phyloP scores from a whole-genome alignment of 2,888 invertebrate genomes.

The Drosophila seclusa region DNA sequence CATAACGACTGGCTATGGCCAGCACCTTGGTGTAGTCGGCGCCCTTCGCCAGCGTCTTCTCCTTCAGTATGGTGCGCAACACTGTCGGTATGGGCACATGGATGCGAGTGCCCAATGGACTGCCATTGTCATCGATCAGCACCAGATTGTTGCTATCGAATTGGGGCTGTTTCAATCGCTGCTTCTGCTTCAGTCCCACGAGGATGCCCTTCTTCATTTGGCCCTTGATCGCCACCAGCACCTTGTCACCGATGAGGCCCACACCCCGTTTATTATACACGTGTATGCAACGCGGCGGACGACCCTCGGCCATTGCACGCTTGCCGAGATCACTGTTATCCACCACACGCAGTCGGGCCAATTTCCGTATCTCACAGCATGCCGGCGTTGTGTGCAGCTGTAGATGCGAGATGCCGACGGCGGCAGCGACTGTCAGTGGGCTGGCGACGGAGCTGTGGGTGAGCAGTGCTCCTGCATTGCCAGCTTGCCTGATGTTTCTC shows the following conservation, averaged over 20 bases:
- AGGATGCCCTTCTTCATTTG: constrained; percentile 97
- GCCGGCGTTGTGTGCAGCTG: constrained; percentile 87
- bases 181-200: constrained; percentile 94
- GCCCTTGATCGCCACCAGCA: constrained; percentile 96
- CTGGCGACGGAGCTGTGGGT: constrained; percentile 4
- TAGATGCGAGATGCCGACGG: constrained; percentile 82
- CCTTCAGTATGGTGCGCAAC: constrained; percentile 92
- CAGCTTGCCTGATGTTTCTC: constrained; percentile 21
- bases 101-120: constrained; percentile 97
- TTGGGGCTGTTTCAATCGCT: constrained; percentile 92
- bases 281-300: constrained; percentile 96
- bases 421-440: constrained; percentile 5
- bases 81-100: constrained; percentile 97
- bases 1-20: constrained; percentile 91
- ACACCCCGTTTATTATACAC: constrained; percentile 93
- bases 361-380: constrained; percentile 89
- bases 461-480: constrained; percentile 14
- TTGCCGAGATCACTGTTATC: constrained; percentile 98
- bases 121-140: constrained; percentile 96
- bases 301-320: constrained; percentile 96
- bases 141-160: constrained; percentile 98
- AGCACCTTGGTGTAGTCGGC: constrained; percentile 97
- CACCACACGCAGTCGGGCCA: constrained; percentile 94
- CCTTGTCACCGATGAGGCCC: constrained; percentile 91
- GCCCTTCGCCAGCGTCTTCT: constrained; percentile 91